Evolutionary conservation across 2,888 invertebrate species (phyloP), one percentile per base, ranked within the genome.

Genomic region (Chrysopilus asiliformis): DNA sequence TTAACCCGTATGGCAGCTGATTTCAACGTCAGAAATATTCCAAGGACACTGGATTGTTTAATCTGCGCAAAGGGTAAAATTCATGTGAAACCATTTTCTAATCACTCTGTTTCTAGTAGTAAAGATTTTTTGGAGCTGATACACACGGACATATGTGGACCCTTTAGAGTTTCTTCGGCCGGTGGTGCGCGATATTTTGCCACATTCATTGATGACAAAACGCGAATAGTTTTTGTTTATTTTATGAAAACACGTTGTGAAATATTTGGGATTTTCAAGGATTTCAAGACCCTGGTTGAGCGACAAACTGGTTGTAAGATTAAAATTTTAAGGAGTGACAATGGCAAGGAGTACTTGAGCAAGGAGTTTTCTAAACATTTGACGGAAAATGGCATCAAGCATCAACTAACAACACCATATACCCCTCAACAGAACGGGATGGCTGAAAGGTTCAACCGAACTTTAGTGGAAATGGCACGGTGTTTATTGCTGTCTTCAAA

Each of bases 401-500:
- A 19, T 18, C 32, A 32, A 32, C 5, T 32, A 5, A 32, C n/a
- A 4, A 19, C 19, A 3, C n/a, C 9, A 13, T 16, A 32, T n/a
- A 32, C 32, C 3, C 32, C 32, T 4, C 32, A 32, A 32, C 32
- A 32, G 10, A 34, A 34, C 16, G 28, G 34, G n/a, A 14, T 34
- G 4, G 34, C 34, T 3, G 18, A 32, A 32, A 17, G 18, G 10
- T 9, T 13, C 4, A 32, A 32, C 17, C 16, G 32, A 3, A 32
- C 32, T 4, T 18, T 32, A 17, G n/a, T 49, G 22, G 46, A 50
- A 14, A 36, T 39, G 15, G 48, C 49, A 4, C 39, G 50, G 15
- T 37, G 44, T 7, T 45, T 54, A 41, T 16, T 55, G 20, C 10
- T 22, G n/a, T n/a, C n/a, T n/a, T n/a, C n/a, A n/a, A n/a, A n/a